Conservation (phyloP, 2,113 vertebrate species). For the Ptychochromis oligacanthus region DNA sequence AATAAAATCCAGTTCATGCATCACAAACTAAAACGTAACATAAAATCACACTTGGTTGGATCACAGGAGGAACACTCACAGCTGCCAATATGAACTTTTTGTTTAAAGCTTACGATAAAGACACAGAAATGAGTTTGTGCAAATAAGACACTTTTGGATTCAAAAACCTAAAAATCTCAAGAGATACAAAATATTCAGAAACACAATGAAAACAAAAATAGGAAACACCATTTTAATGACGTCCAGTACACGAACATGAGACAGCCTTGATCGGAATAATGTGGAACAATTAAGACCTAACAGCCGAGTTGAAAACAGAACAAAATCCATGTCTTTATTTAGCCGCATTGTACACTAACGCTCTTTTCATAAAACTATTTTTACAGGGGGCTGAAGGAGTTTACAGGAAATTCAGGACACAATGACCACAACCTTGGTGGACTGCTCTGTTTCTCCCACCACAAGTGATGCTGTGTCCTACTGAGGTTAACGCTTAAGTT, state of each 20-base stretch:
- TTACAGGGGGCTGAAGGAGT: conserved; percentile 37
- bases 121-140: neutral
- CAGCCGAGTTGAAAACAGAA: conserved; percentile 7
- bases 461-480: neutral
- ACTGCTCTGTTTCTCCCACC: neutral
- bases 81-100: neutral
- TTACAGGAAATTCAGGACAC: conserved; percentile 69
- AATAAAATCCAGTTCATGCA: neutral
- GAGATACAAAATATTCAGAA: neutral
- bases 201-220: neutral
- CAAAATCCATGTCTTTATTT: conserved; percentile 35
- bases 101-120: no score
- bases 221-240: no score
- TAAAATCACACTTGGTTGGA: neutral
- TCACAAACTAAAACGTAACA: neutral
- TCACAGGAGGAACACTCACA: neutral
- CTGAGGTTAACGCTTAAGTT: neutral
- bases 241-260: no score
- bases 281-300: conserved; percentile 21
- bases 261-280: neutral
- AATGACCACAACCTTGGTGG: conserved; percentile 42
- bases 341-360: conserved; percentile 49
- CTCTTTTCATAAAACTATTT: conserved; percentile 44
- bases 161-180: neutral
- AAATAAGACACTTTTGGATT: neutral